Evolutionary conservation across 2,888 invertebrate species (phyloP).

Genomic region (Stenodema calcarata): DNA sequence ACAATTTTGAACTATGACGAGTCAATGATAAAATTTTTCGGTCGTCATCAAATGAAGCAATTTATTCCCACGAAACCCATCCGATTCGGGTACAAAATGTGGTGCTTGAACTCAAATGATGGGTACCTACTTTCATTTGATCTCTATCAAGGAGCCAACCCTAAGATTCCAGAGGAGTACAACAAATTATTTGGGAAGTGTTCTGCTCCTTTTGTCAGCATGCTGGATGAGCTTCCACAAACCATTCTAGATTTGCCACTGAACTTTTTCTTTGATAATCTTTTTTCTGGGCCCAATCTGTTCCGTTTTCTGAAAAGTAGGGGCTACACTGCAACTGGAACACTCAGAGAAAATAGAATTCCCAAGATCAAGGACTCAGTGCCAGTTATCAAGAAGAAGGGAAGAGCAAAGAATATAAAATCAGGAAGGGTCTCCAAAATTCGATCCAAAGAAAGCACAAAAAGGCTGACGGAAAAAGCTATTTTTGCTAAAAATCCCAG

Average conservation of each 20-base stretch:
- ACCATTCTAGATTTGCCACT: background rate
- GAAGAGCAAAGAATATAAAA: background rate
- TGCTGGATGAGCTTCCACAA: background rate
- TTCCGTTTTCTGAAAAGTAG: background rate
- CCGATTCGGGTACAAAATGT: conserved; percentile 59
- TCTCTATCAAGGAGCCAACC: conserved; percentile 2
- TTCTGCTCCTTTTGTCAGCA: background rate
- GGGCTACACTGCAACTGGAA: background rate
- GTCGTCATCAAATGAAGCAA: conserved; percentile 52
- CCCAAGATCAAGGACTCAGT: background rate
- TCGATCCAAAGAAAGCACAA: background rate
- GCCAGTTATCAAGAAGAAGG: background rate
- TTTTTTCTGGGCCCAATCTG: background rate
- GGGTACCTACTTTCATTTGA: conserved; percentile 56
- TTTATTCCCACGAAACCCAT: conserved; percentile 57
- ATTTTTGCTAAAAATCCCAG: background rate
- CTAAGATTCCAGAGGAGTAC: background rate
- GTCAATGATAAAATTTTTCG: conserved; percentile 60
- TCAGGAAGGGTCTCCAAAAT: background rate
- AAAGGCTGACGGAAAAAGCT: background rate
- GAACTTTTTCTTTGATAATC: background rate
- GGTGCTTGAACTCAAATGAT: conserved; percentile 56
- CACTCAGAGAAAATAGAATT: background rate
- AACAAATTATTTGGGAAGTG: background rate
- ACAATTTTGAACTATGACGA: conserved; percentile 59